A percentile compares a stretch with the other conserved stretches of the same genome.
phyloP scores from a whole-genome alignment of 53 echinoderm and acorn worm species.

The Actinopyga echinites region DNA sequence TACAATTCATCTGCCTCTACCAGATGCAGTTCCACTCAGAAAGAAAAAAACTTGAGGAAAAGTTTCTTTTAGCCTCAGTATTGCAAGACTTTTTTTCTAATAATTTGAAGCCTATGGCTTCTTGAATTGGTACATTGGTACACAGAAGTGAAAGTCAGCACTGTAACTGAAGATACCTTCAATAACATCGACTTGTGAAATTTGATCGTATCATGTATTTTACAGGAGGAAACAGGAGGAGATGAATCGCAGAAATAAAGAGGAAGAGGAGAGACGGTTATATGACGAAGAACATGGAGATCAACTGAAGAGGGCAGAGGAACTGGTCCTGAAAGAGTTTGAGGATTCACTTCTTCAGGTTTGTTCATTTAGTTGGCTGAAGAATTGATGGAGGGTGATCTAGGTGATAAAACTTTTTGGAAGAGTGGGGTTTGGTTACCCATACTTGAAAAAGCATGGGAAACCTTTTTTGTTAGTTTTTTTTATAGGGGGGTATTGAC shows the following conservation, averaged over 20 bases:
- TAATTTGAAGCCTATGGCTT: too few species aligned
- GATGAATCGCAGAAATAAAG: conserved; percentile 41
- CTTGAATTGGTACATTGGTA: neutral
- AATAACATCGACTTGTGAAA: neutral
- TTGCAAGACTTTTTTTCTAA: too few species aligned
- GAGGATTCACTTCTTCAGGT: conserved; percentile 88
- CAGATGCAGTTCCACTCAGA: too few species aligned
- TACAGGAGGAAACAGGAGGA: conserved; percentile 62
- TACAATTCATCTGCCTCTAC: too few species aligned
- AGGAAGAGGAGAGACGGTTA: conserved; percentile 77
- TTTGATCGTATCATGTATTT: neutral
- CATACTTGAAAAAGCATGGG: too few species aligned
- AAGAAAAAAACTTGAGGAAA: too few species aligned
- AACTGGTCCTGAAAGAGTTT: conserved; percentile 89
- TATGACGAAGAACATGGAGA: conserved; percentile 83
- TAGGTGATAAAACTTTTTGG: too few species aligned
- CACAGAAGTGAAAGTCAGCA: neutral
- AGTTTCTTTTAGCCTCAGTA: too few species aligned
- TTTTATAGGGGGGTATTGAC: too few species aligned
- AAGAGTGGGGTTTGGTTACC: too few species aligned
- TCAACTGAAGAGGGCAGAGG: conserved; percentile 73
- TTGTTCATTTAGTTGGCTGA: neutral
- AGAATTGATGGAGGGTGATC: too few species aligned
- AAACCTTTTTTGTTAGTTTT: too few species aligned
- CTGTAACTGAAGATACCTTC: neutral